Evolutionary conservation across 2,113 vertebrate genomes (phyloP), one percentile per base, ranked within the genome.

Genomic region (Alethe castanea): DNA sequence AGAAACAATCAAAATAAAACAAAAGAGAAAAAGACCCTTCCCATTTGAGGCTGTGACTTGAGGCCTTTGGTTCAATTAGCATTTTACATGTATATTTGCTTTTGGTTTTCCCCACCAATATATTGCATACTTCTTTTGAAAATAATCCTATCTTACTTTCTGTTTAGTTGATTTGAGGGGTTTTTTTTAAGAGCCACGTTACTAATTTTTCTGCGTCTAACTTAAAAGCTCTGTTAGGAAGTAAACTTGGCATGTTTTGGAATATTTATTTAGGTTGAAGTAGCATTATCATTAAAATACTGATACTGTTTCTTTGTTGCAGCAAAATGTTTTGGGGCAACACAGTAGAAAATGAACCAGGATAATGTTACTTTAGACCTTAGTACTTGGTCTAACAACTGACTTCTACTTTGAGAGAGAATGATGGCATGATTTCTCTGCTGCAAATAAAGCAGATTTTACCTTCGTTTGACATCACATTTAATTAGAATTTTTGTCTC

Each of bases 391-490:
- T 81, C 24, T 65, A 40, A 40, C 5, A 33, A 19, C 40, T 66
- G 20, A 66, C 28, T 66, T 56, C 45, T 61, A 4, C 16, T 71
- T 77, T 66, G 19, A 45, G 48, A 76, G 11, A 56, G 12, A 64
- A 7, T 45, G 10, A 22, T 38, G 8, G 8, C 14, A 44, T 53
- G 26, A 59, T 19, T 59, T 73, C 7, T 47, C 26, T 35, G 5
- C 14, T n/a, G 67, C 10, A n/a, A 84, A 54, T 36, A 66, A 70
- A 52, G 6, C 16, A 48, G 11, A 36, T 52, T 90, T 90, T 71
- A 28, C 5, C 5, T 1, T 3, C 2, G 1, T 38, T 84, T 81
- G 12, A 53, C 2, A 25, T 44, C 53, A 19, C 9, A 38, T 28
- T 72, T 42, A 53, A 38, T 60, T 79, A 69, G 40, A 77, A 64